Evolutionary conservation across 2,113 vertebrate genomes (phyloP).

Genomic region (Bothrops jararaca): DNA sequence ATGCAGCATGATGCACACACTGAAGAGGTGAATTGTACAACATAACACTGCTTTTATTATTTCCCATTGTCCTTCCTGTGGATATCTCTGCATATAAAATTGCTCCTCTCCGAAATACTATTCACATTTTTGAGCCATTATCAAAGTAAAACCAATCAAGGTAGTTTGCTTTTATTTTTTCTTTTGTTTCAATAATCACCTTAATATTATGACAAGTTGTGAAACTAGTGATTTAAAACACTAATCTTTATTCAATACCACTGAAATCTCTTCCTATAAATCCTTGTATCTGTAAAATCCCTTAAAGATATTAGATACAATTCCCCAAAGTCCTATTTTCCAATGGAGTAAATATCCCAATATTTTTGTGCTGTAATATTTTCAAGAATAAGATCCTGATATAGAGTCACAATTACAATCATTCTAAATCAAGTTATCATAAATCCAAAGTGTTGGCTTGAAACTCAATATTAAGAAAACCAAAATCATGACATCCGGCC

Average conservation of each 20-base stretch:
- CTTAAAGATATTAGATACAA: not conserved
- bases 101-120: not conserved
- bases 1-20: not conserved
- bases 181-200: not conserved
- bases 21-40: not conserved
- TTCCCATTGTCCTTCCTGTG: not conserved
- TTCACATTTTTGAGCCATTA: not conserved
- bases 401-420: not conserved
- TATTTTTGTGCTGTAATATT: not conserved
- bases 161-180: not conserved
- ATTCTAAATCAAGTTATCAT: conserved; percentile 25
- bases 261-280: not conserved
- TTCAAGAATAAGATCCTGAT: conserved; percentile 1
- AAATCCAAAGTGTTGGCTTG: conserved; percentile 14
- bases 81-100: not conserved
- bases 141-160: not conserved
- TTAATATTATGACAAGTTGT: not conserved
- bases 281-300: not conserved
- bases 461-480: too few species aligned
- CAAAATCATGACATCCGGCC: too few species aligned
- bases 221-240: not conserved
- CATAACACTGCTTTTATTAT: not conserved
- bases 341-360: not conserved
- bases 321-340: not conserved
- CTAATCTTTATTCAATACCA: not conserved